A percentile compares a stretch with the other conserved stretches of the same genome.
phyloP scores from a whole-genome alignment of 2,113 vertebrate species.

The Alethe diademata region DNA sequence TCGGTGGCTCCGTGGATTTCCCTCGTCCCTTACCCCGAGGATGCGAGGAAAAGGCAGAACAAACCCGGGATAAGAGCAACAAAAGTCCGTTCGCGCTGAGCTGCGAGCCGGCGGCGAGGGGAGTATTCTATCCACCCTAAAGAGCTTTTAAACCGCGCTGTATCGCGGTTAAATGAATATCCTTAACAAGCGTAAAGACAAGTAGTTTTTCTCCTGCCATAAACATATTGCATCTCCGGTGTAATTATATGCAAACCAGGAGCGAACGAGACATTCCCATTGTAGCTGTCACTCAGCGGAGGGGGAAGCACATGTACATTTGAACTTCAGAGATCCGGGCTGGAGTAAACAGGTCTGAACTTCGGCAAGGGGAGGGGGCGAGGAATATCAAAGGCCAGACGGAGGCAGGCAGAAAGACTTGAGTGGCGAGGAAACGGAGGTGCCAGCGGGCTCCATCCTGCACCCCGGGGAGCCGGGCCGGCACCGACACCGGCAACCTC shows the following conservation, averaged over 20 bases:
- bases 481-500: neutral
- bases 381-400: neutral
- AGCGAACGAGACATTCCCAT: constrained; percentile 69
- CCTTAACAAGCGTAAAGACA: constrained; percentile 55
- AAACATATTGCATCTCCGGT: constrained; percentile 59
- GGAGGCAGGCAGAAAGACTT: neutral
- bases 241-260: constrained; percentile 75
- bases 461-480: neutral
- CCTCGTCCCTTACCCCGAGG: neutral
- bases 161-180: constrained; percentile 30
- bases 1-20: neutral
- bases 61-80: neutral
- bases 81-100: neutral
- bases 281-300: constrained; percentile 69
- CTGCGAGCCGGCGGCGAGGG: neutral
- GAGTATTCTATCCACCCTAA: constrained; percentile 13
- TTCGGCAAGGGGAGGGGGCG: constrained; percentile 41
- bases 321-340: constrained; percentile 71
- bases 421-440: neutral
- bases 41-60: neutral
- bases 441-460: neutral
- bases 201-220: constrained; percentile 65
- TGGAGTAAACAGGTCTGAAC: constrained; percentile 68
- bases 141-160: constrained; percentile 40
- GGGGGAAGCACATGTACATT: constrained; percentile 60